Conservation (phyloP, 1,140 invertebrate genomes). For the Pristionchus pacificus region DNA sequence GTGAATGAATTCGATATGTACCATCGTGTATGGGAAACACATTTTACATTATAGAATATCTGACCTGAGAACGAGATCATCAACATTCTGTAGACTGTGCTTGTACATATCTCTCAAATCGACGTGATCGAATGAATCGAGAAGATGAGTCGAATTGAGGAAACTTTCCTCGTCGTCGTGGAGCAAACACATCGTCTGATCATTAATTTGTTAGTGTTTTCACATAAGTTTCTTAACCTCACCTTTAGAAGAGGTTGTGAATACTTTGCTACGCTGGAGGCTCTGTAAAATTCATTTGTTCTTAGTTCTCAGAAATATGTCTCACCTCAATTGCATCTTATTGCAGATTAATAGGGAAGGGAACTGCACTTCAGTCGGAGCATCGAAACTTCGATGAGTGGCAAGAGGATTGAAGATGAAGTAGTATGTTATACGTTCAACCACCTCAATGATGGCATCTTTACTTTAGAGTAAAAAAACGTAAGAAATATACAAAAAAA, state of each 20-base stretch:
- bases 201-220: no score
- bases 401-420: conserved; percentile 41
- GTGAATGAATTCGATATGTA: no score
- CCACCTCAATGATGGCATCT: no score
- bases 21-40: no score
- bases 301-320: neutral
- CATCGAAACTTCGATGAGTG: conserved; percentile 35
- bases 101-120: conserved; percentile 25
- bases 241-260: conserved; percentile 33
- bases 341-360: conserved; percentile 39
- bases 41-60: no score
- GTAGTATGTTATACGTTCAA: conserved; percentile 41
- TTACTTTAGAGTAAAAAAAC: neutral
- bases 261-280: conserved; percentile 32
- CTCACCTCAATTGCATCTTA: conserved; percentile 45
- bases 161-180: conserved; percentile 33
- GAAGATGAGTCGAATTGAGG: conserved; percentile 2
- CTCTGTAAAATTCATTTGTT: conserved; percentile 28
- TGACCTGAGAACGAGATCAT: conserved; percentile 40
- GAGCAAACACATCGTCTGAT: conserved; percentile 23
- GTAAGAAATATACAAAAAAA: neutral
- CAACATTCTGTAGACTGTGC: conserved; percentile 27
- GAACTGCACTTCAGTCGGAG: conserved; percentile 35
- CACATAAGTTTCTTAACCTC: no score
- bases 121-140: conserved; percentile 29